Evolutionary conservation across 2,113 vertebrate genomes (phyloP), one percentile per base, ranked within the genome.

Genomic region (Barnardius zonarius): DNA sequence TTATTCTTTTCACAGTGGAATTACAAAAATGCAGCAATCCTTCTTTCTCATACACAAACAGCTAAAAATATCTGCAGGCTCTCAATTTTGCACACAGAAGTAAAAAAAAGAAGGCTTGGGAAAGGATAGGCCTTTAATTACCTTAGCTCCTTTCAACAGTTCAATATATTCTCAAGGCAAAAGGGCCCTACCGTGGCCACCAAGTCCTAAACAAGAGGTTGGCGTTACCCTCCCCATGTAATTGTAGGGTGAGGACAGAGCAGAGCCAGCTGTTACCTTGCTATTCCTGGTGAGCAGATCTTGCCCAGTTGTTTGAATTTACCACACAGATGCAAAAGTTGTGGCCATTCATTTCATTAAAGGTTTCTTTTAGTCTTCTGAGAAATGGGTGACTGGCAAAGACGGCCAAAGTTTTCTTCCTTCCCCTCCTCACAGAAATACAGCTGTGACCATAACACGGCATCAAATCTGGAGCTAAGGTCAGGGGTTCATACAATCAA

Each of bases 101-200:
- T 35, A 23, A 67, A 86, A 90, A 79, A 91, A 83, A 61, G 11
- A 52, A 46, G 28, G 18, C 24, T 57, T 82, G 41, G n/a, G 25
- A 59, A 30, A 79, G 81, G 69, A 81, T 2, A 9, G 33, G 18
- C 22, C 64, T 95, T 90, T 93, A 93, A 91, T 92, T 96, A 93
- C 16, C 80, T 84, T 49, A 46, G 12, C 33, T 82, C 30, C 13
- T 84, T 77, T 86, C 76, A 79, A 43, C 31, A 77, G 19, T 35
- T 73, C 67, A 70, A 3, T 15, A n/a, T 54, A 13, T 54, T 81
- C 61, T 57, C 61, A 88, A 83, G 88, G 33, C 12, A 83, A 51
- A 88, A 70, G 13, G 27, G 11, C 20, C 7, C 17, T 46, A 9
- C 25, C 73, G 74, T 51, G 52, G 52, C 35, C 52, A 75, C 30